phyloP scores from a whole-genome alignment of 2,113 vertebrate species.

The Notechis scutatus region DNA sequence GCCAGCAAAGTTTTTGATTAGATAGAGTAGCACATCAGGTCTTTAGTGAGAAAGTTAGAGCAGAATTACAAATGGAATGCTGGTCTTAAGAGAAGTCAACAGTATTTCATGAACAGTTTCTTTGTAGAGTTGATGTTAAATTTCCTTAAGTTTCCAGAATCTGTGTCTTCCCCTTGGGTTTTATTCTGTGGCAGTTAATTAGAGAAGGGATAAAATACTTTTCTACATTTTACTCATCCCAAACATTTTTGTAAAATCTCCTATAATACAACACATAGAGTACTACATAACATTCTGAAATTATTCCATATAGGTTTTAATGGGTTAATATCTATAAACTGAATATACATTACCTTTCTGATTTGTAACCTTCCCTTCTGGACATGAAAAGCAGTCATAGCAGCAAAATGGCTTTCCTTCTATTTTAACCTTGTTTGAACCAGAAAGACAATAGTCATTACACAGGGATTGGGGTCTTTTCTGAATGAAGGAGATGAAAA shows the following conservation, averaged over 20 bases:
- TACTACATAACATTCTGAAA: background rate
- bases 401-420: background rate
- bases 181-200: background rate
- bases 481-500: background rate
- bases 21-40: no score
- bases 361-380: background rate
- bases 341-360: background rate
- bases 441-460: background rate
- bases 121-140: no score
- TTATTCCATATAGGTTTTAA: background rate
- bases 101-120: no score
- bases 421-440: background rate
- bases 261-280: background rate
- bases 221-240: background rate
- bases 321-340: background rate
- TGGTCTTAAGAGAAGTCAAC: no score
- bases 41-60: no score
- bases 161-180: no score
- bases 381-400: background rate
- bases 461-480: background rate
- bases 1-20: no score
- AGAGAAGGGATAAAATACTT: background rate
- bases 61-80: no score
- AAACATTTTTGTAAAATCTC: rapidly evolving
- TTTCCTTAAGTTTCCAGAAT: no score